Evolutionary conservation across 2,797 vertebrate species (phyloP), one percentile per base, ranked within the genome.

Genomic region (Poecilia velifera): DNA sequence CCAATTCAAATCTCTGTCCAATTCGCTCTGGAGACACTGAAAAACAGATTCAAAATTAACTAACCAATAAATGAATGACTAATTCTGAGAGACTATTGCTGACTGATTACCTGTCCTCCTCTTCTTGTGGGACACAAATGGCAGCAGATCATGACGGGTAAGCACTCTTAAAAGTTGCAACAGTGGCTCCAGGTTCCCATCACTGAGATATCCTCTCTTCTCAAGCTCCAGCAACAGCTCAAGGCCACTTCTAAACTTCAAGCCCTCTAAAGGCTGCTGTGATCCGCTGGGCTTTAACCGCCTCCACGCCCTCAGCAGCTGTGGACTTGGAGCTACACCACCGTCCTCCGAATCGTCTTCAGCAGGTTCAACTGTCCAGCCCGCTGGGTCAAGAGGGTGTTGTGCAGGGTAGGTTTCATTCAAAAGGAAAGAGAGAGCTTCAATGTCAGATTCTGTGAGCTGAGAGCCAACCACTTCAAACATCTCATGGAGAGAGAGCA

Each of bases 401-500:
- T 80, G 73, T 1, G 86, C 85, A 1, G 90, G 89, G 82, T 94
- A 96, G 2, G 94, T 93, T 92, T 98, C 97, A 57, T 97, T 95
- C 84, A 98, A 87, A 34, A 98, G 95, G 86, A 98, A 98, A 1
- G 97, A 97, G 77, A 98, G 90, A 62, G 96, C 96, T 18, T 97
- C 96, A 36, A 97, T 82, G 68, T 98, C 97, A 7, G 92, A 93
- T 79, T 96, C 96, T 2, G 96, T 97, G 86, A 98, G 93, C 83
- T 98, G 97, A 82, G 96, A 96, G 78, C 97, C 97, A 70, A 98
- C 95, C n/a, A 97, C 89, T 86, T 98, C 96, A 92, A 97, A 98
- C 83, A 98, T 90, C 77, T 96, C 96, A 78, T 98, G 97, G 80
- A 98, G 95, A 36, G 97, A 97, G 82, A 97, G 89, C 97, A 97